These are phyloP conservation scores for Marronus borbonicus DNA, from an alignment of 2,888 invertebrate genomes.

Conservation along the genomic window DNA sequence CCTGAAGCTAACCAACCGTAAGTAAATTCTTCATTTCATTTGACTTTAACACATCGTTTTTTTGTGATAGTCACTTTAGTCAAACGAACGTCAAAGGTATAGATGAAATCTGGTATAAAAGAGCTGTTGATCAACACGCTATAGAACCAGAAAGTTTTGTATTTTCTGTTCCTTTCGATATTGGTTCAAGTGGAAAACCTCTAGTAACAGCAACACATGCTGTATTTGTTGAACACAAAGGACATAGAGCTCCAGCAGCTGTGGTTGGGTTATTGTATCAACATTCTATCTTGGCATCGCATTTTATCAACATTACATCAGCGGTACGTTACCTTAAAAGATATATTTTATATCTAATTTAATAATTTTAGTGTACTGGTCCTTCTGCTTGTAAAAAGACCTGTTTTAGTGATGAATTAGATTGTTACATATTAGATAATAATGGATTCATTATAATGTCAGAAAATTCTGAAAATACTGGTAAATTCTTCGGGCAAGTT, in stretches of 20 bases:
- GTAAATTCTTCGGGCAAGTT: slow-evolving; percentile 94
- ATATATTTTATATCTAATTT: background rate
- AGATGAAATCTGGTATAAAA: slow-evolving; percentile 92
- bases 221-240: slow-evolving; percentile 87
- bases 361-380: slow-evolving; percentile 77
- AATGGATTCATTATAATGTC: slow-evolving; percentile 95
- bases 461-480: slow-evolving; percentile 88
- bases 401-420: slow-evolving; percentile 88
- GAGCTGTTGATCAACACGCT: slow-evolving; percentile 91
- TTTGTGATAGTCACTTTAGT: slow-evolving; percentile 81
- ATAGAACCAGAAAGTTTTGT: slow-evolving; percentile 93
- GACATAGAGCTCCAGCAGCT: slow-evolving; percentile 89
- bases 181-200: slow-evolving; percentile 73
- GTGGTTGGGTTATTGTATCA: slow-evolving; percentile 94
- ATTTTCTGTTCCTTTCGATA: slow-evolving; percentile 88
- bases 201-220: slow-evolving; percentile 93
- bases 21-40: slow-evolving; percentile 63
- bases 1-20: slow-evolving; percentile 80
- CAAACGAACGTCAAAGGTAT: slow-evolving; percentile 86
- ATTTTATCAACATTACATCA: slow-evolving; percentile 91
- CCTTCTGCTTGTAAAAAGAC: slow-evolving; percentile 84
- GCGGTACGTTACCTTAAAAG: slow-evolving; percentile 75
- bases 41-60: background rate
- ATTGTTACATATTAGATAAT: slow-evolving; percentile 95
- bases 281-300: slow-evolving; percentile 85